Conservation (phyloP, 2,113 vertebrate genomes). For the Rhizomys pruinosus region DNA sequence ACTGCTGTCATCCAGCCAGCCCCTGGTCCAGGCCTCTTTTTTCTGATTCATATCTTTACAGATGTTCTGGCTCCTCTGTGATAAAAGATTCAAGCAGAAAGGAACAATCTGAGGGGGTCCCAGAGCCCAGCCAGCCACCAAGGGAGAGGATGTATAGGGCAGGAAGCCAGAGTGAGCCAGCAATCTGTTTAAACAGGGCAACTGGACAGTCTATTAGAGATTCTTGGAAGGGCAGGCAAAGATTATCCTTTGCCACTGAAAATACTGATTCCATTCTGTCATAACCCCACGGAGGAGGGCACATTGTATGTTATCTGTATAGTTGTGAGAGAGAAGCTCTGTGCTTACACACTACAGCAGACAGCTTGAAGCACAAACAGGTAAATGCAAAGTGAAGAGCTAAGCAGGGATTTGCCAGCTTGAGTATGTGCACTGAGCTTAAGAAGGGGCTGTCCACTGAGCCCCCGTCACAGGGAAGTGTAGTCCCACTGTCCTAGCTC, state of each 20-base stretch:
- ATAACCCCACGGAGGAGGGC: neutral
- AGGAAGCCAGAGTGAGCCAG: neutral
- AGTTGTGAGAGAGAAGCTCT: no score
- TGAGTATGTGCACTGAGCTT: neutral
- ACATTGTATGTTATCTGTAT: no score
- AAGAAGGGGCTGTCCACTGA: neutral
- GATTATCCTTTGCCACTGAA: neutral
- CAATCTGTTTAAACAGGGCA: neutral
- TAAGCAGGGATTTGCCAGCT: neutral
- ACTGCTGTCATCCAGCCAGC: neutral
- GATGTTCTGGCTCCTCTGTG: neutral
- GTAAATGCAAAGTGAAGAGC: neutral
- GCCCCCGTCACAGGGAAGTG: no score
- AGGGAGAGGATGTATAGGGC: neutral
- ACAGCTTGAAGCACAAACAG: neutral
- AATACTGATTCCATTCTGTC: neutral
- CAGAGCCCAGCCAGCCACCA: neutral
- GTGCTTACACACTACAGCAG: neutral
- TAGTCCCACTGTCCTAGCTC: neutral
- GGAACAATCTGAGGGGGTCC: neutral
- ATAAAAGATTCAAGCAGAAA: neutral
- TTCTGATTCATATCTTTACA: neutral
- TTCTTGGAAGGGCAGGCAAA: neutral
- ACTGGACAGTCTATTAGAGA: neutral
- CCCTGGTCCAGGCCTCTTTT: neutral